Evolutionary conservation across 2,888 invertebrate genomes (phyloP), one percentile per base, ranked within the genome.

Genomic region (Philhelius pedissequus): DNA sequence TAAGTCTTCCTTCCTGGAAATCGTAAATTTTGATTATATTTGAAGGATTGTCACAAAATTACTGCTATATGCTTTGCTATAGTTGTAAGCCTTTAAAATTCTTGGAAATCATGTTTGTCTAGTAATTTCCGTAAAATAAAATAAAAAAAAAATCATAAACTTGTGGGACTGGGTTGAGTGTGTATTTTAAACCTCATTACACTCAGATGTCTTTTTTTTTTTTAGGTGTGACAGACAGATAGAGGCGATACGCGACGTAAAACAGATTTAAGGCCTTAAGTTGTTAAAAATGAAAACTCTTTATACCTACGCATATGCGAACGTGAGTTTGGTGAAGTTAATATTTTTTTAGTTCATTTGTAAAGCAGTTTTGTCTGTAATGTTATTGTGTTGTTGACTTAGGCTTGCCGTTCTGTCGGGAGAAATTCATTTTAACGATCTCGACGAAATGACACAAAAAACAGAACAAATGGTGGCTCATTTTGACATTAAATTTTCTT

Each of bases 341-440:
- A 66, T 45, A n/a, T 43, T 71, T 40, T 27, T n/a, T 25, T n/a
- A 45, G 5, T 20, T 45, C n/a, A 1, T 22, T 52, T 52, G 50
- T 54, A 30, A 30, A 52, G 52, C 18, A 52, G 15, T 56, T 56
- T 7, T 7, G 30, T 48, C 3, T 52, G 8, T 43, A 60, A 20
- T 66, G 40, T 30, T 56, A 54, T 56, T 50, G 1, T 60, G 35
- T 38, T 58, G 66, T 58, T 58, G 66, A 50, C 64, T 50, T 48
- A 48, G 81, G 81, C 81, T 76, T 81, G 81, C 58, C 75, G 66
- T 70, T 73, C 77, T 50, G 54, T 83, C 54, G 25, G 69, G 87
- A 76, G 87, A 87, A 87, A 87, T 86, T 87, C 2, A 74, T 78
- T 76, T 45, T 75, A 66, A 78, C 64, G 73, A 87, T 81, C 79